A percentile compares a stretch with the other conserved stretches of the same genome.
phyloP scores from a whole-genome alignment of 2,113 vertebrate genomes.

The Salvelinus sp. region DNA sequence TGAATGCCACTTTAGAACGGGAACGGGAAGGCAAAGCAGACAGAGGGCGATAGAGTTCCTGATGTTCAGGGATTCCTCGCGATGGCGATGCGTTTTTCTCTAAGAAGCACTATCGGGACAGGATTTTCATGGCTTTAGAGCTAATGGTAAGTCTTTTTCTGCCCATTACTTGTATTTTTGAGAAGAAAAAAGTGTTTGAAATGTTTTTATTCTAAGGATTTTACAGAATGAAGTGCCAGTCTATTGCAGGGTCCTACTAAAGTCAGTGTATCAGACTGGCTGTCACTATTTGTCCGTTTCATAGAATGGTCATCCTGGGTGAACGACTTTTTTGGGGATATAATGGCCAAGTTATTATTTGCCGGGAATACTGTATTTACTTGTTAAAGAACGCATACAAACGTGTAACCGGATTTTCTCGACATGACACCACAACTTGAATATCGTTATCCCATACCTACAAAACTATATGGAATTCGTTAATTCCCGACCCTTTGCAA shows the following conservation, averaged over 20 bases:
- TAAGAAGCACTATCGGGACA: conserved; percentile 39
- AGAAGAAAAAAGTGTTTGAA: neutral
- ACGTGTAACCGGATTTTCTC: too few species aligned
- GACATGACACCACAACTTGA: too few species aligned
- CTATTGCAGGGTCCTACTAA: neutral
- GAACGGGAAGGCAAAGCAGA: conserved; percentile 47
- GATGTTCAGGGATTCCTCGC: conserved; percentile 32
- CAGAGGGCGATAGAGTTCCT: conserved; percentile 69
- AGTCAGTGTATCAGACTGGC: neutral
- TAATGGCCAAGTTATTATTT: too few species aligned
- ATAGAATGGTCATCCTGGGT: neutral
- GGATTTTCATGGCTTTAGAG: conserved; percentile 44
- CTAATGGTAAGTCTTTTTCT: conserved; percentile 36
- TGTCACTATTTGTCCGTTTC: neutral
- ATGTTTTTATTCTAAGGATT: neutral
- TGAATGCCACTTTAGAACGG: conserved; percentile 32
- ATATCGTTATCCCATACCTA: too few species aligned
- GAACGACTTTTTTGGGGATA: too few species aligned
- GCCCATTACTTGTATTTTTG: neutral
- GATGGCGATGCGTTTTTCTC: conserved; percentile 35
- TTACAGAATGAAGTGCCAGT: neutral
- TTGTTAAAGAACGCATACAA: too few species aligned
- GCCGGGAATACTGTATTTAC: too few species aligned
- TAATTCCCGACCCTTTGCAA: too few species aligned
- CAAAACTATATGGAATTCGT: too few species aligned